Base-by-base conservation (phyloP, 30 jellyfish, hydroid and myxozoan genomes). In the Rhopilema esculentum region DNA sequence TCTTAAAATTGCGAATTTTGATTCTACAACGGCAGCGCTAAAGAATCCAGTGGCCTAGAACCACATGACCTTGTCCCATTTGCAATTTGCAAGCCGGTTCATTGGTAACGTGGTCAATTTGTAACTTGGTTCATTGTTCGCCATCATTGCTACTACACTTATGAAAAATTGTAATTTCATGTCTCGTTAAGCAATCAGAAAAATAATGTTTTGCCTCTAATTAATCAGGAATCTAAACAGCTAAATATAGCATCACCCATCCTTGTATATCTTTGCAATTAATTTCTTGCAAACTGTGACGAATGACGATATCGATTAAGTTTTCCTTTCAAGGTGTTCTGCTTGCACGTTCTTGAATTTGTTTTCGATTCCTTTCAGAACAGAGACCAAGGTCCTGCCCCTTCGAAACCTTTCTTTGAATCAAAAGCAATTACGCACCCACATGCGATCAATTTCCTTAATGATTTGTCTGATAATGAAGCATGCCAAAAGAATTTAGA, bases 371-470 rank as follows among this genome's bases (percentile, higher is more conserved):
- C 26, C n/a, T 63, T 63, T 20, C 17, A 24, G 8, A 63, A 18
- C 8, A 2, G 17, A 63, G 26, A 63, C 51, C 32, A 31, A 33
- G 31, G 40, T 1, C 48, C 9, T 16, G 16, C 40, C 20, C 18
- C 18, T 9, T 76, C 31, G 29, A 7, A 18, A 18, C 28, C 61
- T 21, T 29, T 27, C 40, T 33, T 33, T 26, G 51, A 48, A n/a
- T 65, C 48, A 40, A n/a, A 27, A 74, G 70, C 70, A 21, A 80
- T 80, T 80, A 66, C 53, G 68, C 90, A 80, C 90, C 90, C 90
- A 80, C 90, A 65, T 80, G 32, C 63, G 72, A 48, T 66, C 90
- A 80, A 80, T 80, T 80, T 80, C 90, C 90, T 65, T 66, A 80
- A 80, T 66, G 32, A 78, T 64, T 24, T 8, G 66, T 25, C 62